Evolutionary conservation across 1,140 invertebrate species (phyloP), one percentile per base, ranked within the genome.

Genomic region (Nasonia vitripennis): DNA sequence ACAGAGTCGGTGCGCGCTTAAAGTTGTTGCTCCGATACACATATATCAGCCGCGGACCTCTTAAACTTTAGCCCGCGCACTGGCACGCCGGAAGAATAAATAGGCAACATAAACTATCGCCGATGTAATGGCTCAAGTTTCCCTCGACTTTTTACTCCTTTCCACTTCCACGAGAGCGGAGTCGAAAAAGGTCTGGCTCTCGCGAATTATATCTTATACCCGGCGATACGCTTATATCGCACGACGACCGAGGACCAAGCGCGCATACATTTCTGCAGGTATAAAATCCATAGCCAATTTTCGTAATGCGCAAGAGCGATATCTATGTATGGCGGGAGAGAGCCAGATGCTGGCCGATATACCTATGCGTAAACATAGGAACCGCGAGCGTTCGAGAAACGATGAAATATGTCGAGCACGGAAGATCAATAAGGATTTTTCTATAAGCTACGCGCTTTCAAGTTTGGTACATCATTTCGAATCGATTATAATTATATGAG

Each of bases 81-180:
- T 51, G 17, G 55, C 20, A 6, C 48, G 11, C 67, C 67, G 11
- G 79, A 81, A 81, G 62, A 81, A 81, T 81, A 81, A 81, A 81
- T 81, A 81, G 79, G 79, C 55, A 71, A 81, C 79, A 81, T 81
- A 81, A 81, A 81, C 79, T 81, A 81, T 81, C 67, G 67, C 79
- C 41, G 79, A 70, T 79, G 78, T 81, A 71, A 68, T 81, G 67
- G 79, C 31, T 37, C 67, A 70, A 81, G 31, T 81, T 81, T 81
- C 34, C 79, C 11, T 77, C 75, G 45, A 48, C 27, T 27, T 27
- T 37, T 79, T 67, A 31, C 31, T 34, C 20, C 31, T 34, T 68
- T 79, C 17, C 34, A 67, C 78, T 51, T 23, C 37, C 51, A 14
- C 73, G 31, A 51, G 75, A 51, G 23, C 68, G 4, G n/a, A 45